phyloP scores from a whole-genome alignment of 2,797 vertebrate species.

The Caiman crocodilus region DNA sequence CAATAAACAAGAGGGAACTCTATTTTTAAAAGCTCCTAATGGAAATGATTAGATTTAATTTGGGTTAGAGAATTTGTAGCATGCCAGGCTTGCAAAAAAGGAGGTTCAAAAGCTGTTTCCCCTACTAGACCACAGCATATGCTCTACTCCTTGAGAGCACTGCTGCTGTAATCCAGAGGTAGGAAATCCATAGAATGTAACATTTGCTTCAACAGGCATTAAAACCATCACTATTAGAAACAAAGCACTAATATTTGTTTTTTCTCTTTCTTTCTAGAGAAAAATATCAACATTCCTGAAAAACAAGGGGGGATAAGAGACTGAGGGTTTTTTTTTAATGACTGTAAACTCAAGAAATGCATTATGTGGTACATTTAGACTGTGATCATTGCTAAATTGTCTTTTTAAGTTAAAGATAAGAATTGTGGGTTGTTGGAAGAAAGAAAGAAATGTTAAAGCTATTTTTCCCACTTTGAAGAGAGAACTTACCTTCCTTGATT shows the following conservation, averaged over 20 bases:
- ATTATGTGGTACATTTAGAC: neutral
- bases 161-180: accelerated
- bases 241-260: neutral
- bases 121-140: neutral
- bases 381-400: neutral
- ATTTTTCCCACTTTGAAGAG: neutral
- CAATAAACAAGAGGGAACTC: neutral
- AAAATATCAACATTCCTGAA: neutral
- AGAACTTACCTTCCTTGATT: neutral
- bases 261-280: neutral
- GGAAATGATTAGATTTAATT: constrained; percentile 22
- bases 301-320: neutral
- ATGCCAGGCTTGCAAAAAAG: neutral
- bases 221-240: neutral
- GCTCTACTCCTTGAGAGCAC: neutral
- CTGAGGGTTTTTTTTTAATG: neutral
- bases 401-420: neutral
- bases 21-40: neutral
- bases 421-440: neutral
- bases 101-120: neutral
- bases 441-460: neutral
- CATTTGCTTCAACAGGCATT: neutral
- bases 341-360: neutral
- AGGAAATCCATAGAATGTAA: neutral
- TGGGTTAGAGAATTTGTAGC: neutral